Percentiles rank a stretch among this genome's conserved stretches.
Evolutionary conservation across 2,888 invertebrate genomes (phyloP).

Genomic region (Drosophila tanythrix): DNA sequence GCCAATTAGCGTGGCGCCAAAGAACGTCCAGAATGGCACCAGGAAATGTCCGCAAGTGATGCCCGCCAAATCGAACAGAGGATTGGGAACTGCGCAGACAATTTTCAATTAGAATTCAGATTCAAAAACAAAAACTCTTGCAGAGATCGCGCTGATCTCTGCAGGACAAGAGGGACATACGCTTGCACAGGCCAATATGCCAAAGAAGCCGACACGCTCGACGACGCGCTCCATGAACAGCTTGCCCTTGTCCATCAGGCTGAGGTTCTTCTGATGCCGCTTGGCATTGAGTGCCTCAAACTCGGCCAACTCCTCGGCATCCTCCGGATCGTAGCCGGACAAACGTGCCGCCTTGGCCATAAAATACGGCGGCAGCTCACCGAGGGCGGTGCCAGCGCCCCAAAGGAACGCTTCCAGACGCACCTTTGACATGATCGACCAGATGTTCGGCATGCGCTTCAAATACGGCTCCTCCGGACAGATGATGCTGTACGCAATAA

Average conservation of each 20-base stretch:
- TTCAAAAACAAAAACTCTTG: background rate
- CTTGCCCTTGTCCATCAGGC: conserved; percentile 91
- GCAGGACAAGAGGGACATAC: conserved; percentile 86
- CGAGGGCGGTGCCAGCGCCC: conserved; percentile 99
- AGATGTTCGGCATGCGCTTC: conserved; percentile 90
- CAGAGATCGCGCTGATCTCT: background rate
- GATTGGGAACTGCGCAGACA: conserved; percentile 93
- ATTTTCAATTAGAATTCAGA: background rate
- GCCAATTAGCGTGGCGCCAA: conserved; percentile 98
- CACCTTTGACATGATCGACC: conserved; percentile 97
- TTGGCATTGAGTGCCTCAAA: conserved; percentile 90
- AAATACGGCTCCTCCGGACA: conserved; percentile 92
- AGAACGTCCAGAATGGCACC: conserved; percentile 99
- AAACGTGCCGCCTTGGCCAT: conserved; percentile 98
- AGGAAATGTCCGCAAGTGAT: conserved; percentile 99
- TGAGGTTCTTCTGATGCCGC: conserved; percentile 87
- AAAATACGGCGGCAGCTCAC: conserved; percentile 99
- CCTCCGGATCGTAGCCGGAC: conserved; percentile 88
- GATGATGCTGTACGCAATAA: conserved; percentile 89
- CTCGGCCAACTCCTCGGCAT: conserved; percentile 90
- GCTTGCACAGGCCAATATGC: conserved; percentile 97
- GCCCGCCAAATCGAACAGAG: conserved; percentile 98
- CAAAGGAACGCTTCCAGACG: conserved; percentile 98
- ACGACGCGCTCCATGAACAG: conserved; percentile 94
- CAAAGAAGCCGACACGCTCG: conserved; percentile 97